These are phyloP conservation scores for Linnaemya tessellans DNA, from an alignment of 2,888 invertebrate genomes.

Conservation along the genomic window DNA sequence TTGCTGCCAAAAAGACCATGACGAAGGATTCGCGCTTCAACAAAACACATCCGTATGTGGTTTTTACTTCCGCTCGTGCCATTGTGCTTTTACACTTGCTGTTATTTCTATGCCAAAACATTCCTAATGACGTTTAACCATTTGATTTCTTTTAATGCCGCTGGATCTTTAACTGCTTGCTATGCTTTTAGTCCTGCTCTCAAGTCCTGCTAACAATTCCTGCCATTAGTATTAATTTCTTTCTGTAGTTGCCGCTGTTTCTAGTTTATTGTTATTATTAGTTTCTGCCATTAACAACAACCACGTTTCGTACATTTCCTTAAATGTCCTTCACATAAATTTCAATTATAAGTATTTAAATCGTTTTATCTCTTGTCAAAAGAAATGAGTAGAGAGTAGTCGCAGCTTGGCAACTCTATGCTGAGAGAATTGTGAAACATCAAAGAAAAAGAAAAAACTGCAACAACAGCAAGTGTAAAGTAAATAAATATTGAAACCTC, in stretches of 20 bases:
- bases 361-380: conserved; percentile 3
- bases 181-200: conserved; percentile 10
- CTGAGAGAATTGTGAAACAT: neutral
- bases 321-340: conserved; percentile 47
- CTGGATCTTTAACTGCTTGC: neutral
- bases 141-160: conserved; percentile 16
- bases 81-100: conserved; percentile 39
- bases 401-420: conserved; percentile 32
- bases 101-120: conserved; percentile 54
- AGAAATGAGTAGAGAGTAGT: neutral
- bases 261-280: conserved; percentile 28
- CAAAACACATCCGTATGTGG: conserved; percentile 15
- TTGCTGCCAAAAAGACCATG: conserved; percentile 24
- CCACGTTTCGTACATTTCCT: conserved; percentile 40
- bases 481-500: conserved; percentile 47
- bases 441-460: conserved; percentile 2
- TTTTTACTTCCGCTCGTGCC: conserved; percentile 49
- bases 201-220: conserved; percentile 31
- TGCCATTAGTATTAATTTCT: conserved; percentile 37
- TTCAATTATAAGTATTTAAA: conserved; percentile 40
- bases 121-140: conserved; percentile 46
- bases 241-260: conserved; percentile 32
- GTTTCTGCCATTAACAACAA: conserved; percentile 40
- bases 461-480: conserved; percentile 6
- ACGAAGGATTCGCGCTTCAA: conserved; percentile 22